A percentile compares a stretch with the other conserved stretches of the same genome.
Conservation (phyloP, 2,113 vertebrate genomes). For the Hucho hucho region DNA sequence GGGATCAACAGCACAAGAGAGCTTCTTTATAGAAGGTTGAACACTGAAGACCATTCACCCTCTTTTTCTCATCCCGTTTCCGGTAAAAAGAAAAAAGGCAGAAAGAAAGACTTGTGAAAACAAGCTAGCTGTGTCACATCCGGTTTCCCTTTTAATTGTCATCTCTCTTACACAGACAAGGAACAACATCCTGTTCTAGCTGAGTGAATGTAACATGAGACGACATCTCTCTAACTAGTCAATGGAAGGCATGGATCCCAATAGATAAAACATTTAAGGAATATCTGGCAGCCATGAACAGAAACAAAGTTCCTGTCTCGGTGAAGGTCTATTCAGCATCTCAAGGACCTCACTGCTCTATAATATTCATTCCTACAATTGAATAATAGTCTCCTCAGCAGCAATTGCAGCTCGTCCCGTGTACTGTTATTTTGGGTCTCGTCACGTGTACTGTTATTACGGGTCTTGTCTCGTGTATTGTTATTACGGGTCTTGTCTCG, state of each 20-base stretch:
- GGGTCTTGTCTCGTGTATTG: no score
- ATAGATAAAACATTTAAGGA: constrained; percentile 52
- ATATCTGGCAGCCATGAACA: constrained; percentile 21
- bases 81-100: constrained; percentile 40
- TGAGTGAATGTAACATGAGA: constrained; percentile 25
- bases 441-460: no score
- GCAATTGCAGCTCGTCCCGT: neutral
- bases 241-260: constrained; percentile 15
- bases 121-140: constrained; percentile 12
- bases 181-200: constrained; percentile 6
- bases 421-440: no score
- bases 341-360: constrained; percentile 18
- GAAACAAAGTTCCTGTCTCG: no score
- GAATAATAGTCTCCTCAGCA: constrained; percentile 8
- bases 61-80: constrained; percentile 53
- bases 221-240: constrained; percentile 16
- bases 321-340: constrained; percentile 14
- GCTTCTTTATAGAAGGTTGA: constrained; percentile 63
- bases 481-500: no score
- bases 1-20: constrained; percentile 41
- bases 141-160: constrained; percentile 21
- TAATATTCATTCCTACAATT: constrained; percentile 39
- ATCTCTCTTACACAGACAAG: constrained; percentile 3
- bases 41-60: constrained; percentile 71
- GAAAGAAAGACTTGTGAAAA: constrained; percentile 44